Evolutionary conservation across 2,888 invertebrate genomes (phyloP).

Genomic region (Ditylenchus weischeri): DNA sequence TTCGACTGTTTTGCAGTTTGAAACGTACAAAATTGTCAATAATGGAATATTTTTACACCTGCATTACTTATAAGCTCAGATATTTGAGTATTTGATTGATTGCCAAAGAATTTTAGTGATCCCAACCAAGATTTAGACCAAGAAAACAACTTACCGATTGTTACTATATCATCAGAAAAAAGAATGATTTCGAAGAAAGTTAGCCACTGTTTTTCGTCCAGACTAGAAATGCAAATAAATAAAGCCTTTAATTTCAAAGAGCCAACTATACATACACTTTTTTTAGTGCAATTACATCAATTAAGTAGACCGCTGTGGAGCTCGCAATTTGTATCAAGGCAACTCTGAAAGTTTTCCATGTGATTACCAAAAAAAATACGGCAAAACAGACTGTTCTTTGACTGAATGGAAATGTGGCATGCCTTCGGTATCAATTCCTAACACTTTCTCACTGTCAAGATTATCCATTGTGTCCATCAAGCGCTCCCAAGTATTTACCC

Average conservation of each 20-base stretch:
- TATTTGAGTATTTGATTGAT: no score
- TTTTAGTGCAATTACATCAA: slow-evolving; percentile 12
- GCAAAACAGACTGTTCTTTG: slow-evolving; percentile 17
- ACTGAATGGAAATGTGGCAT: slow-evolving; percentile 18
- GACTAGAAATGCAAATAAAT: not conserved
- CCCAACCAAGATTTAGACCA: no score
- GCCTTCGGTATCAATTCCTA: slow-evolving; percentile 26
- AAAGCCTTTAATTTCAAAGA: not conserved
- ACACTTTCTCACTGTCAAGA: not conserved
- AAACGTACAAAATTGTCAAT: no score
- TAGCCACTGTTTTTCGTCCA: slow-evolving; percentile 14
- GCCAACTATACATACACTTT: not conserved
- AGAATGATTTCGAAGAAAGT: slow-evolving; percentile 11
- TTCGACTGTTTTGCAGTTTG: no score
- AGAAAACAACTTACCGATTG: not conserved
- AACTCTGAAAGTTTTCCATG: not conserved
- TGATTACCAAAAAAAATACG: no score
- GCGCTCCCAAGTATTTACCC: no score
- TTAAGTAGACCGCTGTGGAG: slow-evolving; percentile 3
- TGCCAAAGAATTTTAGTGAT: no score
- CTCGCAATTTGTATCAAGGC: slow-evolving; percentile 14
- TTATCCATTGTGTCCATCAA: not conserved
- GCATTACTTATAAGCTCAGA: no score
- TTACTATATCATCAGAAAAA: not conserved
- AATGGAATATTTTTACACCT: no score